Evolutionary conservation across 2,797 vertebrate genomes (phyloP), one percentile per base, ranked within the genome.

Genomic region (Sebastes paucispinis): DNA sequence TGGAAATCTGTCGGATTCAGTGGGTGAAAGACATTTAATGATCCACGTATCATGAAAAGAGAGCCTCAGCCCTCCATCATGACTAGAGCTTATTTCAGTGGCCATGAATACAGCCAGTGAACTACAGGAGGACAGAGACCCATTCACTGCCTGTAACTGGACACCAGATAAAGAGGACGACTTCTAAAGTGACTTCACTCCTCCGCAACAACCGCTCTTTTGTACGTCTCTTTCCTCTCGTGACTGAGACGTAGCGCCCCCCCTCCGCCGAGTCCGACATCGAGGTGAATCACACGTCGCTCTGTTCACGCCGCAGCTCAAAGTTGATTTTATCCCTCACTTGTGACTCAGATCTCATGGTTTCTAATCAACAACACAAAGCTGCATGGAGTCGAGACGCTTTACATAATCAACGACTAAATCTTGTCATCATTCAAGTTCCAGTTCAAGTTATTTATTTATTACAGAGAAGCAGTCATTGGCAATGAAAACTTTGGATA

Each of bases 101-200:
- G 29, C 32, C 20, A 25, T 84, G 81, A 87, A 82, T 82, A 70
- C 72, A 66, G 57, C 11, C 77, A 73, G 81, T 67, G 72, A 72
- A 10, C 59, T 20, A 12, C 59, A 36, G 73, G 72, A 58, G 62
- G 73, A 90, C 87, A 90, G 86, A 86, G 83, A 54, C 2, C 63
- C 64, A 75, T 89, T 91, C 72, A 89, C 39, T 0, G 68, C 39
- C 81, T 73, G 82, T 62, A 85, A 89, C 79, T 39, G 73, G 80
- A 90, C 29, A 20, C 81, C 72, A 75, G 80, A 85, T 69, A 34
- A 65, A 54, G 63, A 87, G 79, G 75, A 57, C 43, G 29, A 63
- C 80, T 72, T 64, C 82, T 60, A 18, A 70, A 81, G 71, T 83
- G 87, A 90, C 88, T 84, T 86, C 87, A 86, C 76, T 85, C 34